Percentiles rank a stretch among this genome's conserved stretches.
Evolutionary conservation across 2,888 invertebrate species (phyloP).

Genomic region (Eupelmus urozonus): DNA sequence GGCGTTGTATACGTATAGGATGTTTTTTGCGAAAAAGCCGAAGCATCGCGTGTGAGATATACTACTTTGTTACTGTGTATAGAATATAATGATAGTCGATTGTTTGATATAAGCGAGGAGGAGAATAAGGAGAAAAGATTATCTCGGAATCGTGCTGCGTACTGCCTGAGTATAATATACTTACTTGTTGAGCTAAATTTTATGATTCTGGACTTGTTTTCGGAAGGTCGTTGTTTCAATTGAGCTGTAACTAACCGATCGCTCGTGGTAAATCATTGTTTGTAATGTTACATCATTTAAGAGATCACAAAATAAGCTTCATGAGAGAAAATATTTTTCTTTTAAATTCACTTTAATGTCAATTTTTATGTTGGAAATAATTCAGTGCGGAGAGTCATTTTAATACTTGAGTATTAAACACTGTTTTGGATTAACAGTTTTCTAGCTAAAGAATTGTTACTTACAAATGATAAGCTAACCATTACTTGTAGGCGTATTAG

Average conservation of each 20-base stretch:
- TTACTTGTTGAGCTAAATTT: constrained; percentile 43
- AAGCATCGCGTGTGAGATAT: constrained; percentile 27
- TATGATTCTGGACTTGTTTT: constrained; percentile 46
- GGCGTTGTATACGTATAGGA: constrained; percentile 28
- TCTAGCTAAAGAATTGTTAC: constrained; percentile 17
- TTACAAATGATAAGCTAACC: no score
- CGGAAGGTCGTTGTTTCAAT: constrained; percentile 41
- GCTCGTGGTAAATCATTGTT: constrained; percentile 43
- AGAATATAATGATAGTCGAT: constrained; percentile 46
- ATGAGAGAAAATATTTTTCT: constrained; percentile 27
- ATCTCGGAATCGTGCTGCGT: constrained; percentile 43
- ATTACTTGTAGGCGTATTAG: no score
- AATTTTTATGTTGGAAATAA: background rate
- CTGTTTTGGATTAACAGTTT: constrained; percentile 17
- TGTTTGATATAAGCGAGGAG: constrained; percentile 45
- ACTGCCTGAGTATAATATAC: constrained; percentile 49
- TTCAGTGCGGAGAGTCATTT: constrained; percentile 6
- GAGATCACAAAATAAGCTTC: no score
- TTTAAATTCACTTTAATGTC: constrained; percentile 1
- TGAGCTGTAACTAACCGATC: constrained; percentile 1
- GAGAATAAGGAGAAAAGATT: constrained; percentile 4
- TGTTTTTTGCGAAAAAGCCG: constrained; percentile 27
- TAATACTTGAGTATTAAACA: constrained; percentile 42
- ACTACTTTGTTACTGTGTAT: constrained; percentile 54
- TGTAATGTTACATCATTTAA: background rate